Evolutionary conservation across 2,797 vertebrate species (phyloP).

Genomic region (Potorous gilbertii): DNA sequence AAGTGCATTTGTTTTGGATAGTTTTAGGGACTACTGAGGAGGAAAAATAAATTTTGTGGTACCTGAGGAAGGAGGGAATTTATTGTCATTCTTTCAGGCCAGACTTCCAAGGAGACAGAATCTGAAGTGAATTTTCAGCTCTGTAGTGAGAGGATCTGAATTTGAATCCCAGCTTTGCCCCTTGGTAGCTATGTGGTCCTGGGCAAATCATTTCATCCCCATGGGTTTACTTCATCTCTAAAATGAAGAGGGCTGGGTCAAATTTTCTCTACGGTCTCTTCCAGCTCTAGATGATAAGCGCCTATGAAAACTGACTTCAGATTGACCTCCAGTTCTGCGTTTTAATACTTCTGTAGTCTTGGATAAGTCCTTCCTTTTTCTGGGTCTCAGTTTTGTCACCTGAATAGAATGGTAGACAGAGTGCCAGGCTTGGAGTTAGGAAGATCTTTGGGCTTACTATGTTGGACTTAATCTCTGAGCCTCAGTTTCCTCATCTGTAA

Average conservation of each 20-base stretch:
- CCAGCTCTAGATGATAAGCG: neutral
- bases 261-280: neutral
- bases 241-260: neutral
- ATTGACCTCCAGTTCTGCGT: neutral
- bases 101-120: neutral
- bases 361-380: neutral
- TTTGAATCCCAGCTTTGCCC: neutral
- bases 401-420: neutral
- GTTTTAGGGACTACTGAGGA: neutral
- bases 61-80: neutral
- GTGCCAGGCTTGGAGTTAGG: neutral
- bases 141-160: neutral
- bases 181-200: neutral
- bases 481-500: neutral
- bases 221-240: neutral
- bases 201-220: neutral
- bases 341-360: neutral
- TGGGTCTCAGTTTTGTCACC: neutral
- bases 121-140: neutral
- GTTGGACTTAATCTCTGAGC: neutral
- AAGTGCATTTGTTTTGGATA: neutral
- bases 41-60: neutral
- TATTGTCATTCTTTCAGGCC: neutral
- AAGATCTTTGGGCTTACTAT: neutral
- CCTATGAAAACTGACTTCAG: neutral